Evolutionary conservation across 2,888 invertebrate species (phyloP), one percentile per base, ranked within the genome.

Genomic region (Acanthopleura granulata): DNA sequence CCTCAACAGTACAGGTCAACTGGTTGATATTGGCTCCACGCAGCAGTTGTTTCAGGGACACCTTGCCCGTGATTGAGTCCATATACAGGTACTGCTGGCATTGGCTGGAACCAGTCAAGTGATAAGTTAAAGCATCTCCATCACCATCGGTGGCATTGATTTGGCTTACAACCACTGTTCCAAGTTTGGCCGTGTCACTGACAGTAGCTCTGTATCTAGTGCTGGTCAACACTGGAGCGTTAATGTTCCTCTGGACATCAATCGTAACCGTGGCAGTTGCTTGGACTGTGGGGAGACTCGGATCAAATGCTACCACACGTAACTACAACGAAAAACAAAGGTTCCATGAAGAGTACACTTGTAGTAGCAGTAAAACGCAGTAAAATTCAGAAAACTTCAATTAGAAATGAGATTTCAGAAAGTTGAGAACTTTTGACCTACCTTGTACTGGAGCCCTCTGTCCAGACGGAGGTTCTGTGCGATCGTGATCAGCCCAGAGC

Each of bases 11-110:
- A 29, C 74, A 74, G 74, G 62, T 40, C 22, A 76, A 74, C 14
- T 57, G 62, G 49, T 75, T 74, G 49, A 57, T 77, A 16, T 29
- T 66, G 51, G 72, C 72, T 0, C 69, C 51, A 25, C 74, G 76
- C 16, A 87, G 79, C n/a, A 79, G 79, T n/a, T 81, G 75, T 30
- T 83, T 81, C 11, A 87, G 78, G 78, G 94, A 95, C 74, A 97
- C 94, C 74, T 95, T 93, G n/a, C 97, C 97, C 18, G 94, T 95
- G 84, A 93, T 94, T 76, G 95, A 93, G 40, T 96, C 96, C 75
- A 97, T 94, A 0, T 94, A 93, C 89, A 97, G 97, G 88, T 96
- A 96, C 12, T 62, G 22, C 11, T 62, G 49, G 49, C 71, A 71
- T 71, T 49, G 22, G 16, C 18, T 14, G 11, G 40, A 22, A 22